Base-by-base conservation (phyloP, 1,140 invertebrate genomes). In the Elymnias hypermnestra region DNA sequence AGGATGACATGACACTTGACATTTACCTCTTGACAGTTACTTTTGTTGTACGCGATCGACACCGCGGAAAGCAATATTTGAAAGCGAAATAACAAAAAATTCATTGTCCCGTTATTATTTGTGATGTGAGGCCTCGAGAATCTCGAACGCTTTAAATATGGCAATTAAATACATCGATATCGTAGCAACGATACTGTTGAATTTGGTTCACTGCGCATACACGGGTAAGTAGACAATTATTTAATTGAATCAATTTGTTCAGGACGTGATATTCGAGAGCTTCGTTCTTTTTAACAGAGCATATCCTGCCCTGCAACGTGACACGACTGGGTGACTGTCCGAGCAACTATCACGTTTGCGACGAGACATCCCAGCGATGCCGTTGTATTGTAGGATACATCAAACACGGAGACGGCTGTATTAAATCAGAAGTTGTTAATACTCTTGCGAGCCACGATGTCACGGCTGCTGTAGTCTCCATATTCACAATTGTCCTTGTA, bases 231-330 rank as follows among this genome's bases (percentile, higher is more conserved):
- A 72, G 53, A 63, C 77, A 69, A 82, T 82, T 79, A 84, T 84
- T 77, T 84, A 84, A 84, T 84, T 84, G 77, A 84, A 76, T 78
- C 72, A 82, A 83, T 79, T 75, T 69, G 51, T 63, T 49, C 54
- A 44, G 60, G 58, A 56, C 51, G 64, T 70, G 64, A 79, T 72
- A 68, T 64, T 46, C 48, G 52, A 67, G 63, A 64, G 63, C 52
- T 66, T 66, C 69, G 70, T 77, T 82, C 74, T 78, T 82, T 79
- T 84, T 82, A 82, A 82, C 81, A 82, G 77, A 84, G 45, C 59
- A 77, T 62, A 78, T 83, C 79, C 79, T 76, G 81, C 63, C 70
- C 56, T 82, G 77, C 65, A 73, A 78, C 53, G 69, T 56, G 53
- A 66, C 57, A 44, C 22, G 52, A 40, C 26, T 72, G 23, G 33